Conservation (phyloP, 2,797 vertebrate species). For the Enteromius argenteus region DNA sequence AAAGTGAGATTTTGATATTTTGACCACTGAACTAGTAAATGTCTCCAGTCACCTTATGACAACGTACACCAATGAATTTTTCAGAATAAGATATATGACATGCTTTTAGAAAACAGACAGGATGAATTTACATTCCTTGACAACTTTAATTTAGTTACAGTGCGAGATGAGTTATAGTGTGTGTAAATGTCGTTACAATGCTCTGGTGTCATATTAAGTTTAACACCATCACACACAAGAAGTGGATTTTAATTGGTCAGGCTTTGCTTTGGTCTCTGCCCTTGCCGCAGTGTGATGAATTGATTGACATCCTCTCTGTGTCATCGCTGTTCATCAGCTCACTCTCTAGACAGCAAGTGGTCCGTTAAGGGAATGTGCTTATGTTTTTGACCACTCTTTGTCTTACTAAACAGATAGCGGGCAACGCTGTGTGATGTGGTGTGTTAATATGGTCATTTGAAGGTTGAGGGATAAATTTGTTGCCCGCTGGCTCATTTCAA, state of each 20-base stretch:
- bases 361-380: background rate
- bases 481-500: background rate
- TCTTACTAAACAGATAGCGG: background rate
- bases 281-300: slow-evolving; percentile 34
- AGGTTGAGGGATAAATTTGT: slow-evolving; percentile 32
- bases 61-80: background rate
- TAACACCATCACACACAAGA: background rate
- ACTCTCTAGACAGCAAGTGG: slow-evolving; percentile 29
- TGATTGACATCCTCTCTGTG: slow-evolving; percentile 48
- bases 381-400: slow-evolving; percentile 14
- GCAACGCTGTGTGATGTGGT: background rate
- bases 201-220: background rate
- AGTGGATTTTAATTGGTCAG: slow-evolving; percentile 8
- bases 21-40: background rate
- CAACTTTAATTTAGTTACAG: background rate
- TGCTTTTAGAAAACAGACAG: background rate
- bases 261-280: slow-evolving; percentile 7
- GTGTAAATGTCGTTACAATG: background rate
- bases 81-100: background rate
- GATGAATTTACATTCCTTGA: background rate
- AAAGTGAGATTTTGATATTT: background rate
- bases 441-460: slow-evolving; percentile 31
- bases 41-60: background rate
- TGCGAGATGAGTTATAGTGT: background rate
- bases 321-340: slow-evolving; percentile 39